phyloP scores from a whole-genome alignment of 2,797 vertebrate genomes.

The Siniperca obscura region DNA sequence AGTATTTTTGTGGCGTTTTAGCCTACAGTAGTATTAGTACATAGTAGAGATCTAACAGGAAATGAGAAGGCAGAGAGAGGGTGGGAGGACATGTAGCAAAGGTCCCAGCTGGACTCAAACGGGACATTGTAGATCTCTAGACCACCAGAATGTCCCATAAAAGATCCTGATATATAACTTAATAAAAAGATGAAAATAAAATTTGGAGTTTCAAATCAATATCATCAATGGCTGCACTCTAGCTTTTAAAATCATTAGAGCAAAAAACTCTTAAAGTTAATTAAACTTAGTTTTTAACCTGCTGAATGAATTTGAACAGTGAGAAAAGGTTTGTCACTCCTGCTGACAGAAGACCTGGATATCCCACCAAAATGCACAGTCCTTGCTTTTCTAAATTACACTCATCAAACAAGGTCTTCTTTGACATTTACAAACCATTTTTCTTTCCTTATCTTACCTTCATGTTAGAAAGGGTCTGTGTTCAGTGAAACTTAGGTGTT shows the following conservation, averaged over 20 bases:
- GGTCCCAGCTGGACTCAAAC: background rate
- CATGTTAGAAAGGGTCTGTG: background rate
- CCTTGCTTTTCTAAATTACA: background rate
- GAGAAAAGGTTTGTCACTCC: background rate
- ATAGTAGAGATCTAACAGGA: background rate
- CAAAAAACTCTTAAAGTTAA: background rate
- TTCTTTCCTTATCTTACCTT: background rate
- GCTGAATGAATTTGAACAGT: background rate
- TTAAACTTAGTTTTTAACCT: background rate
- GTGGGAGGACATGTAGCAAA: background rate
- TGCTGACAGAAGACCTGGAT: background rate
- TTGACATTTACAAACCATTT: conserved; percentile 59
- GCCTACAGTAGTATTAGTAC: background rate
- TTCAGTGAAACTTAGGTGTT: background rate
- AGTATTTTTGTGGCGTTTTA: background rate
- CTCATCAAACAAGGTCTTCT: conserved; percentile 3
- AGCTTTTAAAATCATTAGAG: background rate
- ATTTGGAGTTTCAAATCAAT: background rate
- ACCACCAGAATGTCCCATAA: background rate
- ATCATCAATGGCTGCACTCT: background rate
- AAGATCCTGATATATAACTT: background rate
- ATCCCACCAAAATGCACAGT: background rate
- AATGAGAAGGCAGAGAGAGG: background rate
- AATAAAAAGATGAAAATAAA: background rate
- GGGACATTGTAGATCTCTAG: background rate